phyloP scores from a whole-genome alignment of 1,140 invertebrate genomes.

The Drosophila parabipectinata region DNA sequence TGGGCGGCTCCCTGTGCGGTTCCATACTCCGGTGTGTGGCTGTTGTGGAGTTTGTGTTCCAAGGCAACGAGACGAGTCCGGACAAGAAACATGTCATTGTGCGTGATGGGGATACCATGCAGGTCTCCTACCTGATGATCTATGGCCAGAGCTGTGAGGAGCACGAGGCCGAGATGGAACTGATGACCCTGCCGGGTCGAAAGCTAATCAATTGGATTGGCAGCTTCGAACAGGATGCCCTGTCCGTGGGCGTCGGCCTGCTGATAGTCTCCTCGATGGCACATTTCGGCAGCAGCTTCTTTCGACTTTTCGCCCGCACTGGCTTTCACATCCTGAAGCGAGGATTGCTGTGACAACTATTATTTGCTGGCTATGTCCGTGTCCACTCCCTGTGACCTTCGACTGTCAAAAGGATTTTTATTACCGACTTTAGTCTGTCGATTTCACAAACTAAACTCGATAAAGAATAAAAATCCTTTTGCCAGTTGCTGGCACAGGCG shows the following conservation, averaged over 20 bases:
- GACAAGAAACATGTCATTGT: constrained; percentile 28
- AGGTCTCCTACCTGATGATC: constrained; percentile 91
- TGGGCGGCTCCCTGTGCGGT: constrained; percentile 90
- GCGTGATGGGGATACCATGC: constrained; percentile 80
- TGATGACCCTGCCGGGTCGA: background rate
- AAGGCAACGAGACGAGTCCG: constrained; percentile 84
- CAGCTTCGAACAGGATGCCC: background rate
- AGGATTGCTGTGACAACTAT: constrained; percentile 34
- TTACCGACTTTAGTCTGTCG: background rate
- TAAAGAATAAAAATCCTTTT: constrained; percentile 2
- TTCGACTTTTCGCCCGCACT: constrained; percentile 27
- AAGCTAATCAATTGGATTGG: constrained; percentile 19
- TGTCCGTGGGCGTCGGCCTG: constrained; percentile 49
- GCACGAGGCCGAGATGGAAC: background rate
- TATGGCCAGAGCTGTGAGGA: constrained; percentile 85
- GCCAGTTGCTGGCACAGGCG: constrained; percentile 5
- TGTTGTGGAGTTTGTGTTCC: constrained; percentile 89
- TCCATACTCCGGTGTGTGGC: constrained; percentile 90
- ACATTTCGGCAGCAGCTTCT: constrained; percentile 15
- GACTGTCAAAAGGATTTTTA: constrained; percentile 2
- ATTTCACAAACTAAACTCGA: background rate
- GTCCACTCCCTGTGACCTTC: constrained; percentile 10
- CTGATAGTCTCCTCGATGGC: constrained; percentile 37
- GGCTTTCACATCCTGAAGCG: constrained; percentile 30
- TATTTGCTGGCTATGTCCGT: background rate